These are phyloP conservation scores for Parnassius mnemosyne DNA, from an alignment of 2,888 invertebrate genomes.

Conservation along the genomic window DNA sequence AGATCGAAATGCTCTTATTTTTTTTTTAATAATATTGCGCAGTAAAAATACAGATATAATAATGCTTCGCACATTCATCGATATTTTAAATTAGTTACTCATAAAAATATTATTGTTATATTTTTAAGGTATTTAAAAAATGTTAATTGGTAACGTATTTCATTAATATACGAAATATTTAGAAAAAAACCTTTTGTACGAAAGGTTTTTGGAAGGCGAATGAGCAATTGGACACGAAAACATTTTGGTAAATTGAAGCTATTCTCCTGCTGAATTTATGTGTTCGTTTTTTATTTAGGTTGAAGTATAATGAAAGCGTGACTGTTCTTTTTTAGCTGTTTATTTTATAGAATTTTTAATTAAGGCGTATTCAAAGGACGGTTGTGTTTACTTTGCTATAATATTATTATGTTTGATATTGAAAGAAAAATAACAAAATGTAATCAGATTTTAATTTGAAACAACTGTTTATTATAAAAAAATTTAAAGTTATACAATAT, in stretches of 20 bases:
- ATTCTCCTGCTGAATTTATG: slow-evolving; percentile 23
- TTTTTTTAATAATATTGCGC: no score
- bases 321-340: slow-evolving; percentile 12
- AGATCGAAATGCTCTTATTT: no score
- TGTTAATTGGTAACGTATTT: no score
- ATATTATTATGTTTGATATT: no score
- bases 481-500: no score
- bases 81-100: no score
- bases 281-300: slow-evolving; percentile 22
- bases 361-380: no score
- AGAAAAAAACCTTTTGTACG: background rate
- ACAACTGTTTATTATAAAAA: no score
- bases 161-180: background rate
- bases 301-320: slow-evolving; percentile 22
- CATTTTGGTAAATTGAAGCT: slow-evolving; percentile 20
- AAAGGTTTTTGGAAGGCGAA: background rate
- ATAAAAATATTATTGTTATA: background rate
- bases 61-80: background rate
- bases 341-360: no score
- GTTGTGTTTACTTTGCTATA: no score
- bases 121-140: background rate
- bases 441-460: no score
- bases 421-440: no score
- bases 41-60: background rate
- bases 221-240: slow-evolving; percentile 20